Conservation (phyloP, 1,140 invertebrate genomes). For the Pararge aegeria region DNA sequence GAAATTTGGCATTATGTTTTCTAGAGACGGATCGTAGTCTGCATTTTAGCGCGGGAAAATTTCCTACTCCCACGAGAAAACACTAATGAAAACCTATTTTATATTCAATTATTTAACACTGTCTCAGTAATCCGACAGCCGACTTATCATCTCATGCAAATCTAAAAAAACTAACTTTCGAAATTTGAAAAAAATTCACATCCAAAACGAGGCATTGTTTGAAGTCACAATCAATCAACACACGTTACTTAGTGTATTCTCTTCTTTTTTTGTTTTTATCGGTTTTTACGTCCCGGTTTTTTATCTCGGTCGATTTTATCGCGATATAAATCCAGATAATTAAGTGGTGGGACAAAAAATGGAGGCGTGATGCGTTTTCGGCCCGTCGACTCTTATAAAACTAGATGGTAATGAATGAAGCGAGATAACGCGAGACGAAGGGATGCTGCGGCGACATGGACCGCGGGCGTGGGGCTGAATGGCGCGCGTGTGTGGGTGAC, state of each 20-base stretch:
- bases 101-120: neutral
- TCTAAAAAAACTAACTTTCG: slow-evolving; percentile 6
- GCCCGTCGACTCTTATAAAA: slow-evolving; percentile 71
- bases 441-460: slow-evolving; percentile 51
- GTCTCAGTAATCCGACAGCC: neutral
- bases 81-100: too few relatives aligned
- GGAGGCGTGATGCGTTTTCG: slow-evolving; percentile 72
- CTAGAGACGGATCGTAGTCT: too few relatives aligned
- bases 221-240: slow-evolving; percentile 3
- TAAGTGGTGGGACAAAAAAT: slow-evolving; percentile 78
- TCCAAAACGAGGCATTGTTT: slow-evolving; percentile 1
- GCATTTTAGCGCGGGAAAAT: too few relatives aligned
- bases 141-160: slow-evolving; percentile 4
- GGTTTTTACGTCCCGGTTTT: slow-evolving; percentile 35
- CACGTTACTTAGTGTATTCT: slow-evolving; percentile 3
- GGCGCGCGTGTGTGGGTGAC: slow-evolving; percentile 21
- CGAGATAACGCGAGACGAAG: slow-evolving; percentile 66
- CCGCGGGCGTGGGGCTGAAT: slow-evolving; percentile 32
- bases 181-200: neutral
- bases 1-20: too few relatives aligned
- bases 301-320: slow-evolving; percentile 71
- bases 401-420: slow-evolving; percentile 78
- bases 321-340: slow-evolving; percentile 76
- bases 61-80: too few relatives aligned
- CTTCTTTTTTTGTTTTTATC: neutral